Evolutionary conservation across 2,797 vertebrate species (phyloP).

Genomic region (Telmatherina bonti): DNA sequence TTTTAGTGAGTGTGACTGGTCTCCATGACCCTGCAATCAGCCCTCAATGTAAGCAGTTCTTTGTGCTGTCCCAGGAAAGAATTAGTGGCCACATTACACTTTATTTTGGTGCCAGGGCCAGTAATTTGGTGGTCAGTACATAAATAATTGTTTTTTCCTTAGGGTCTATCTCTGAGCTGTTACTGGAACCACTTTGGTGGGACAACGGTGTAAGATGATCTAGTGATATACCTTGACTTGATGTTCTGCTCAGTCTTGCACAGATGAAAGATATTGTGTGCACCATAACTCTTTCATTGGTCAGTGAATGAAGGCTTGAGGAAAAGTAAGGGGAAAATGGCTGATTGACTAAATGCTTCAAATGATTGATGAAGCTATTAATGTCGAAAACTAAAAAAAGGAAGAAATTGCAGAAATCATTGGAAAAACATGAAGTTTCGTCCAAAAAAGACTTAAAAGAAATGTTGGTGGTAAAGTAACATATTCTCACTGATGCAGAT

Average conservation of each 20-base stretch:
- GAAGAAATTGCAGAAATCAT: no score
- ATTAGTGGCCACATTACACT: neutral
- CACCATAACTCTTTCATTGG: neutral
- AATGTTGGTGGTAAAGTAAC: conserved; percentile 3
- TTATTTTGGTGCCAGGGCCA: neutral
- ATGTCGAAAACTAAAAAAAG: neutral
- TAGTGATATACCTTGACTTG: neutral
- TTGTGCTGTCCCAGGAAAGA: neutral
- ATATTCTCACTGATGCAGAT: conserved; percentile 10
- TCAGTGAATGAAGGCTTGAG: neutral
- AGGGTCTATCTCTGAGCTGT: neutral
- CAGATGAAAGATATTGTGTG: neutral
- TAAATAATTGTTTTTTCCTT: neutral
- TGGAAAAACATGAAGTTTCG: neutral
- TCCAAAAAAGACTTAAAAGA: neutral
- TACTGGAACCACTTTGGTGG: neutral
- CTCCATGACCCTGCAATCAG: neutral
- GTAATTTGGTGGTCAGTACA: neutral
- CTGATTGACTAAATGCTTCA: neutral
- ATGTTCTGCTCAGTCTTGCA: neutral
- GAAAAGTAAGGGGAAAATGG: neutral
- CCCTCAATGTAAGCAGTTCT: neutral
- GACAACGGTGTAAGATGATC: neutral
- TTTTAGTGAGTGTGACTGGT: neutral
- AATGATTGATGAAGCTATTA: neutral